A percentile compares a stretch with the other conserved stretches of the same genome.
These are phyloP conservation scores for Amphiura filiformis DNA, from an alignment of 35 echinoderm and acorn worm species.

Conservation along the genomic window DNA sequence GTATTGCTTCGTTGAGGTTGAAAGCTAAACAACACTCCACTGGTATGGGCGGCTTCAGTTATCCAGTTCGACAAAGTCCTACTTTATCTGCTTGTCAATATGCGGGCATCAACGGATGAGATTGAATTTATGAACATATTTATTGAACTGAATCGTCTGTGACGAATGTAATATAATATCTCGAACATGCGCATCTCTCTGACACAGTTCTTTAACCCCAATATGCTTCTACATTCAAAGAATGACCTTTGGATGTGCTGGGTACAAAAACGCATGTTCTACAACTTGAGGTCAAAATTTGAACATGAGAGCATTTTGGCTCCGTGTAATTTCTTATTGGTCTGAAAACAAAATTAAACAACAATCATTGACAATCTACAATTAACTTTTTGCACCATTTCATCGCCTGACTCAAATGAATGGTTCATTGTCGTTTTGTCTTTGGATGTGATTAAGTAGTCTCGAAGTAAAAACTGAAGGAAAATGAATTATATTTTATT, in stretches of 20 bases:
- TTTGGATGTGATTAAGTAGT: too few relatives aligned
- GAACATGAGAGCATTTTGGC: neutral
- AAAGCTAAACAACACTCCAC: conserved; percentile 96
- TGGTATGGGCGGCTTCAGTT: conserved; percentile 78
- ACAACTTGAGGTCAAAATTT: too few relatives aligned
- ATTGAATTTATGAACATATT: neutral
- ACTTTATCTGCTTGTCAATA: conserved; percentile 97
- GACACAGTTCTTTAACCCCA: too few relatives aligned
- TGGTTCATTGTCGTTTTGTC: too few relatives aligned
- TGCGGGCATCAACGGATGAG: conserved; percentile 61
- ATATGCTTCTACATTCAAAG: too few relatives aligned
- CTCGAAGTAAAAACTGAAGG: too few relatives aligned
- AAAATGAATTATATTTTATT: too few relatives aligned
- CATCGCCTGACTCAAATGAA: neutral
- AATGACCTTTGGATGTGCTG: too few relatives aligned
- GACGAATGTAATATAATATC: neutral
- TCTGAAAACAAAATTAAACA: neutral
- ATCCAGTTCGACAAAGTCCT: conserved; percentile 81
- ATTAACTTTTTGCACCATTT: neutral
- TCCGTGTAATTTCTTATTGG: too few relatives aligned
- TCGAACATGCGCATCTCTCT: neutral
- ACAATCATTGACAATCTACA: neutral
- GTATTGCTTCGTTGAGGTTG: conserved; percentile 86
- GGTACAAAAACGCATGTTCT: too few relatives aligned
- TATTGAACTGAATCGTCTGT: neutral